phyloP scores from a whole-genome alignment of 2,797 vertebrate species.

The Bradypodion pumilum region DNA sequence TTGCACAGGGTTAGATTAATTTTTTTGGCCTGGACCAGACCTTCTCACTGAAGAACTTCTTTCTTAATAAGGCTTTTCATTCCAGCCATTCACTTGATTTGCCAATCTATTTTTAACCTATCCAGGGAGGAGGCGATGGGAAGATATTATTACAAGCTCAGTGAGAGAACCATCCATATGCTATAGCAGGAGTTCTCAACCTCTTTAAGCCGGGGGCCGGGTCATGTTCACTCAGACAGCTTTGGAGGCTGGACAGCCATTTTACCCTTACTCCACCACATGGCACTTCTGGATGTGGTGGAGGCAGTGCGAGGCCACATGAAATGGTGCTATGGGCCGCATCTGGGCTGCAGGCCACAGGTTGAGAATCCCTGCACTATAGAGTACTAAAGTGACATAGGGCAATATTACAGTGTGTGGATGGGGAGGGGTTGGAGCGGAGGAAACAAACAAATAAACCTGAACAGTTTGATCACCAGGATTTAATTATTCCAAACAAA shows the following conservation, averaged over 20 bases:
- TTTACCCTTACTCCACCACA: too few species aligned
- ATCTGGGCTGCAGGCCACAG: too few species aligned
- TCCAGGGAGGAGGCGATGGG: slow-evolving; percentile 47
- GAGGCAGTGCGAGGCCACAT: too few species aligned
- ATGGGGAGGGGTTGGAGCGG: too few species aligned
- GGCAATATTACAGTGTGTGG: slow-evolving; percentile 55
- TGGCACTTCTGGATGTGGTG: too few species aligned
- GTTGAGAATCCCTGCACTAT: too few species aligned
- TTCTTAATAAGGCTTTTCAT: slow-evolving; percentile 46
- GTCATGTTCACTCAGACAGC: too few species aligned
- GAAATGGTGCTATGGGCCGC: too few species aligned
- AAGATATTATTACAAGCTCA: slow-evolving; percentile 45
- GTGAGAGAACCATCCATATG: slow-evolving; percentile 67
- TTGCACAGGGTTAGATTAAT: slow-evolving; percentile 26
- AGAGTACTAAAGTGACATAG: slow-evolving; percentile 54
- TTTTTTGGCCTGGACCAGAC: neutral
- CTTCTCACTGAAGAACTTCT: slow-evolving; percentile 55
- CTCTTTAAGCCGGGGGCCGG: too few species aligned
- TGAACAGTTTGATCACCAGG: slow-evolving; percentile 63
- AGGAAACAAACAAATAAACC: slow-evolving; percentile 60
- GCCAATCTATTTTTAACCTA: slow-evolving; percentile 64
- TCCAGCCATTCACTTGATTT: slow-evolving; percentile 67
- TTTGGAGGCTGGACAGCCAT: too few species aligned
- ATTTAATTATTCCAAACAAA: slow-evolving; percentile 57
- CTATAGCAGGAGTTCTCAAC: too few species aligned